Evolutionary conservation across 2,113 vertebrate species (phyloP).

Genomic region (Onychorhynchus coronatus): DNA sequence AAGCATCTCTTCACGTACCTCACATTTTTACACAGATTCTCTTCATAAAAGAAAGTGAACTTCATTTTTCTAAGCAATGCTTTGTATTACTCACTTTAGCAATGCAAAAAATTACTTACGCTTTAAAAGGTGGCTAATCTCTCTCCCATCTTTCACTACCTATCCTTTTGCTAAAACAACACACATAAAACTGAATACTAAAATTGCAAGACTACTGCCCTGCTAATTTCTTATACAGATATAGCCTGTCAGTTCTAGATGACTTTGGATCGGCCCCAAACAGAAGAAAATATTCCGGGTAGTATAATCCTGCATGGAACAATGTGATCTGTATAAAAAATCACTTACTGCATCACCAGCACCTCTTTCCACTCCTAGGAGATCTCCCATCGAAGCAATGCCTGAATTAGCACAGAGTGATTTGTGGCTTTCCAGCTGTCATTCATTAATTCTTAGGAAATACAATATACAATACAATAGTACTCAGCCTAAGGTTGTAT

Average conservation of each 20-base stretch:
- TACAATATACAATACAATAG: slow-evolving; percentile 1
- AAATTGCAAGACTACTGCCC: slow-evolving; percentile 23
- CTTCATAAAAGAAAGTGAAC: neutral
- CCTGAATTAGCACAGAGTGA: slow-evolving; percentile 58
- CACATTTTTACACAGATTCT: neutral
- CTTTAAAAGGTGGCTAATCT: slow-evolving; percentile 27
- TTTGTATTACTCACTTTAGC: neutral
- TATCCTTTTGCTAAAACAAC: slow-evolving; percentile 54
- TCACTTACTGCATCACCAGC: slow-evolving; percentile 50
- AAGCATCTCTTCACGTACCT: neutral
- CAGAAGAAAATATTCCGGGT: slow-evolving; percentile 34
- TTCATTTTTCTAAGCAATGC: neutral
- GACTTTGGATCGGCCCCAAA: slow-evolving; percentile 50
- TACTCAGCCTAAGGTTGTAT: neutral
- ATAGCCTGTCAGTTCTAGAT: neutral
- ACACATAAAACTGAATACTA: slow-evolving; percentile 47
- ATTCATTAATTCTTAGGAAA: slow-evolving; percentile 55
- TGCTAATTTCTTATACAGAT: slow-evolving; percentile 61
- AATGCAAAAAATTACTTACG: slow-evolving; percentile 12
- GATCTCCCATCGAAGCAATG: slow-evolving; percentile 25
- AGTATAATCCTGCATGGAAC: slow-evolving; percentile 24
- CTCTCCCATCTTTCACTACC: slow-evolving; percentile 42
- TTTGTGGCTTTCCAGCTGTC: slow-evolving; percentile 47
- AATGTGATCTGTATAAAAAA: slow-evolving; percentile 57
- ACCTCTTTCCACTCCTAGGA: slow-evolving; percentile 30